Evolutionary conservation across 2,888 invertebrate species (phyloP).

Genomic region (Saturnia japonica): DNA sequence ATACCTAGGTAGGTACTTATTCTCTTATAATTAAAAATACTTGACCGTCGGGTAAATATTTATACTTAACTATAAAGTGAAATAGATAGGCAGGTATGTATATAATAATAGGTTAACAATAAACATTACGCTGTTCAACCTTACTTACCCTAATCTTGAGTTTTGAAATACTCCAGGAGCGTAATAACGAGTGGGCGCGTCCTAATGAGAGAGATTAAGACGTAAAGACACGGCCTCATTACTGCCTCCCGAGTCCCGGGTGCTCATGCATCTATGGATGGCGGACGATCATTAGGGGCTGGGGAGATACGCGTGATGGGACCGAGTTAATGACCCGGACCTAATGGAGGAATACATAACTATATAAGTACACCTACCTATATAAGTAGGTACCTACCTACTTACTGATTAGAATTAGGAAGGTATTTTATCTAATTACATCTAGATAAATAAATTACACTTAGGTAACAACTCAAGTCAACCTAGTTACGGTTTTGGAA

Average conservation of each 20-base stretch:
- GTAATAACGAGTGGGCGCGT: conserved; percentile 40
- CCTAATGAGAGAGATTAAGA: conserved; percentile 72
- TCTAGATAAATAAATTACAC: neutral
- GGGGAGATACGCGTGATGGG: conserved; percentile 43
- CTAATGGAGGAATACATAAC: conserved; percentile 40
- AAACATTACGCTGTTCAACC: neutral
- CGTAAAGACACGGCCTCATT: conserved; percentile 69
- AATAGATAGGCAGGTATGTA: neutral
- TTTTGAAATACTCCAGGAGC: conserved; percentile 28
- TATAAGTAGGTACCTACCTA: neutral
- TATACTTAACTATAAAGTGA: neutral
- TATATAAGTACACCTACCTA: neutral
- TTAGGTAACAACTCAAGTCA: neutral
- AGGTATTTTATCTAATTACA: neutral
- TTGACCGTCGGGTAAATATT: neutral
- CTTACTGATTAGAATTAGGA: too few species aligned
- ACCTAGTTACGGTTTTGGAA: neutral
- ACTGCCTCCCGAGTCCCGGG: conserved; percentile 41
- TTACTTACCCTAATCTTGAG: neutral
- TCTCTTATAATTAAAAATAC: neutral
- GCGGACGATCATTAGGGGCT: conserved; percentile 52
- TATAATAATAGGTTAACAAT: conserved; percentile 6
- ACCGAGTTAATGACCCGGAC: conserved; percentile 49
- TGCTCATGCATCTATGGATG: conserved; percentile 66
- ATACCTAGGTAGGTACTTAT: too few species aligned